Conservation (phyloP, 1,140 invertebrate genomes). For the Drosophila auraria region DNA sequence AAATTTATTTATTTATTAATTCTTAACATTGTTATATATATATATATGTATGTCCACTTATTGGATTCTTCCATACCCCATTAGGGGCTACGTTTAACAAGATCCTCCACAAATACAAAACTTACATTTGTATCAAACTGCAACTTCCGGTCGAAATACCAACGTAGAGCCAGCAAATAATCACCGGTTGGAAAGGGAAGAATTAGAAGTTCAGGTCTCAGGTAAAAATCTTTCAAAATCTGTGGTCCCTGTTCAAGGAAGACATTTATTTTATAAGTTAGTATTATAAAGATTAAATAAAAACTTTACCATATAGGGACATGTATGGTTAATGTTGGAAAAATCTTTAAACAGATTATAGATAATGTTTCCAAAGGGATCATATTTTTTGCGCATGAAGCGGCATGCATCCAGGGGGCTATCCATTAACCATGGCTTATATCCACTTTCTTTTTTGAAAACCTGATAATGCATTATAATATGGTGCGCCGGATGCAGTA, state of each 20-base stretch:
- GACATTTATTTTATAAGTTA: background rate
- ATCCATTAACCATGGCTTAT: conserved; percentile 31
- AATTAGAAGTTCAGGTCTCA: conserved; percentile 6
- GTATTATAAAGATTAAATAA: background rate
- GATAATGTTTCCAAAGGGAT: conserved; percentile 1
- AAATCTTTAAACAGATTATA: conserved; percentile 9
- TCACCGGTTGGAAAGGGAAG: conserved; percentile 35
- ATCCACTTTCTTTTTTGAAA: conserved; percentile 24
- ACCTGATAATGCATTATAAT: conserved; percentile 4
- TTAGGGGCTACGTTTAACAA: background rate
- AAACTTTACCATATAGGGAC: conserved; percentile 26
- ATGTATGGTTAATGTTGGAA: conserved; percentile 34
- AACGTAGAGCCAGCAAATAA: conserved; percentile 7
- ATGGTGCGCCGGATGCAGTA: conserved; percentile 5
- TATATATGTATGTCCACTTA: too few species aligned
- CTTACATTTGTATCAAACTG: conserved; percentile 20
- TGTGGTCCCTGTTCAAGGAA: background rate
- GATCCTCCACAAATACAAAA: conserved; percentile 18
- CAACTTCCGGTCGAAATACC: conserved; percentile 4
- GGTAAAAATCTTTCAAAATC: conserved; percentile 15
- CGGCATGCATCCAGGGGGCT: conserved; percentile 19
- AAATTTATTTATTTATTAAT: too few species aligned
- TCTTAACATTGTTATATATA: too few species aligned
- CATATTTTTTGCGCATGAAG: background rate
- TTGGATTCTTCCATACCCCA: background rate